A percentile compares a stretch with the other conserved stretches of the same genome.
phyloP scores from a whole-genome alignment of 2,797 vertebrate genomes.

The Schizopygopsis malacanthus region DNA sequence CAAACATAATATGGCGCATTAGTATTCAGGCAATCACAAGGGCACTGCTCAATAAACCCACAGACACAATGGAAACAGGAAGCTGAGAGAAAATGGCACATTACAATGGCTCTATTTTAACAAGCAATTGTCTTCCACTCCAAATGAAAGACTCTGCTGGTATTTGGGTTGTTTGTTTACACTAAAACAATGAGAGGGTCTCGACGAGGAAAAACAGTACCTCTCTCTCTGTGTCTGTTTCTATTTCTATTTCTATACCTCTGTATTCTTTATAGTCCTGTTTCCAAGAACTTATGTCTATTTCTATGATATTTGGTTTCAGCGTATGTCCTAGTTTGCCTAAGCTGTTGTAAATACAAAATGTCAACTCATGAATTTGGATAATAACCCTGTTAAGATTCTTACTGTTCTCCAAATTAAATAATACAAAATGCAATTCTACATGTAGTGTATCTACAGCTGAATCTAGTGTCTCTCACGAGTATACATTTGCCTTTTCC shows the following conservation, averaged over 20 bases:
- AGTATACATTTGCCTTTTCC: slow-evolving; percentile 18
- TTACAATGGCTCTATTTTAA: slow-evolving; percentile 40
- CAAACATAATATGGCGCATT: slow-evolving; percentile 50
- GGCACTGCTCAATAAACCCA: slow-evolving; percentile 38
- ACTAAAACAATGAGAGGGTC: slow-evolving; percentile 32
- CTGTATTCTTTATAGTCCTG: neutral
- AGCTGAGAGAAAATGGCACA: slow-evolving; percentile 22
- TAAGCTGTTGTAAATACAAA: slow-evolving; percentile 50
- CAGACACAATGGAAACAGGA: slow-evolving; percentile 45
- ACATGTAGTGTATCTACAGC: slow-evolving; percentile 13
- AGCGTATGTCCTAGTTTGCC: slow-evolving; percentile 3
- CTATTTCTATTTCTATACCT: slow-evolving; percentile 14
- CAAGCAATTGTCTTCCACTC: slow-evolving; percentile 32
- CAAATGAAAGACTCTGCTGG: slow-evolving; percentile 37
- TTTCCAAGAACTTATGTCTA: slow-evolving; percentile 13
- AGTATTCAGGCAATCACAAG: slow-evolving; percentile 57
- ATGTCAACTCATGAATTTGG: slow-evolving; percentile 49
- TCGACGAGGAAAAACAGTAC: slow-evolving; percentile 13
- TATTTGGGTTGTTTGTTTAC: slow-evolving; percentile 39
- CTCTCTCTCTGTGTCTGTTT: slow-evolving; percentile 14
- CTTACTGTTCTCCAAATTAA: slow-evolving; percentile 1
- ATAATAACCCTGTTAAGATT: slow-evolving; percentile 49
- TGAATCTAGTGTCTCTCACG: neutral
- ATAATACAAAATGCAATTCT: slow-evolving; percentile 11
- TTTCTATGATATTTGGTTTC: slow-evolving; percentile 13